Evolutionary conservation across 1,140 invertebrate species (phyloP).

Genomic region (Hyposmocoma kahamanoa): DNA sequence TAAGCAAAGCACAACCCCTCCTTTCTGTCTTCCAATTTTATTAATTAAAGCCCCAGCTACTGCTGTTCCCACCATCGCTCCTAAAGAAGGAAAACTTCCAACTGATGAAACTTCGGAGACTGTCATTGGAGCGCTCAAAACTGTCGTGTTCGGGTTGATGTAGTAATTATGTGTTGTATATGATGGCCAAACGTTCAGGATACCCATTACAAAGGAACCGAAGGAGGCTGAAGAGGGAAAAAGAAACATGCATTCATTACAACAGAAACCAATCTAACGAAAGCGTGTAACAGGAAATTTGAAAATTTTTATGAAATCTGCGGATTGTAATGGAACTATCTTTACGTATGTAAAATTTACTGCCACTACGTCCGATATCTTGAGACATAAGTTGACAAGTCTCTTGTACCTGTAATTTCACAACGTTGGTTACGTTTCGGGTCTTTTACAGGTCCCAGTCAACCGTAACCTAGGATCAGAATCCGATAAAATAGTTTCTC

Average conservation of each 20-base stretch:
- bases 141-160: slow-evolving; percentile 21
- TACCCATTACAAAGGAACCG: slow-evolving; percentile 26
- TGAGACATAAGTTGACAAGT: too few species aligned
- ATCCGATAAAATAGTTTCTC: too few species aligned
- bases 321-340: too few species aligned
- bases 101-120: slow-evolving; percentile 38
- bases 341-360: too few species aligned
- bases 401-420: too few species aligned
- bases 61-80: slow-evolving; percentile 61
- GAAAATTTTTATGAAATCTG: too few species aligned
- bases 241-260: neutral
- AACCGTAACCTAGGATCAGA: too few species aligned
- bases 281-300: too few species aligned
- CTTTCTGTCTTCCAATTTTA: slow-evolving; percentile 74
- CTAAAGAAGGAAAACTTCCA: slow-evolving; percentile 60
- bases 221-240: slow-evolving; percentile 25
- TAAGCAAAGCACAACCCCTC: slow-evolving; percentile 64
- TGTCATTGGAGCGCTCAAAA: slow-evolving; percentile 30
- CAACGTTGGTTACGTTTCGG: too few species aligned
- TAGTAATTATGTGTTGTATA: slow-evolving; percentile 29
- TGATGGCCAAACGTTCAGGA: slow-evolving; percentile 41
- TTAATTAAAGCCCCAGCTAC: slow-evolving; percentile 70
- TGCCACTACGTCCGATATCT: too few species aligned
- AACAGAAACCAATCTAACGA: too few species aligned
- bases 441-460: too few species aligned